A percentile compares a stretch with the other conserved stretches of the same genome.
Conservation (phyloP, 2,888 invertebrate species). For the Drosophila paracracens region DNA sequence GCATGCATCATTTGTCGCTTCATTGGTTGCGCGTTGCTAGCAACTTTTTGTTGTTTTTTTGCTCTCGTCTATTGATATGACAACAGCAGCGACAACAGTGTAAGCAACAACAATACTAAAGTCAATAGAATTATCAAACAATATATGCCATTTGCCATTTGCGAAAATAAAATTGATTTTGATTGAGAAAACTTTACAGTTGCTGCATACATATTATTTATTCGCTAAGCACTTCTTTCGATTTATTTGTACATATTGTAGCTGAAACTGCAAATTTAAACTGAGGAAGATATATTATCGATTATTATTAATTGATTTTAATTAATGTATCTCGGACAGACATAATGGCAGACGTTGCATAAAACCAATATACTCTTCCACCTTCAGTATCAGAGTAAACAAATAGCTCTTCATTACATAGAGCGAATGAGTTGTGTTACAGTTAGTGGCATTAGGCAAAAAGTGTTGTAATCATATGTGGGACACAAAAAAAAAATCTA, state of each 20-base stretch:
- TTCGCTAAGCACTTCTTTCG: constrained; percentile 29
- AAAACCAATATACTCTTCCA: not conserved
- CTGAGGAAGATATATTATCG: not conserved
- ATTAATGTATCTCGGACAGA: not conserved
- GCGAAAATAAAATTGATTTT: constrained; percentile 59
- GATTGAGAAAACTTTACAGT: constrained; percentile 52
- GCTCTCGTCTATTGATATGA: constrained; percentile 55
- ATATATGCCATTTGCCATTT: constrained; percentile 43
- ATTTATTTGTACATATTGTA: constrained; percentile 2
- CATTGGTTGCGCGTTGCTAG: constrained; percentile 46
- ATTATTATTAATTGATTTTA: not conserved
- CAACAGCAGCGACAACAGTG: constrained; percentile 37
- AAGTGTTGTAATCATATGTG: constrained; percentile 1
- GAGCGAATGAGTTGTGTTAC: constrained; percentile 56
- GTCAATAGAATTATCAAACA: constrained; percentile 46
- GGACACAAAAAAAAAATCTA: constrained; percentile 9
- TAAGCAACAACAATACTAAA: constrained; percentile 24
- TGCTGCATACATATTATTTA: constrained; percentile 29
- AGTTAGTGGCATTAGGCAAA: not conserved
- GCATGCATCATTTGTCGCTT: constrained; percentile 58
- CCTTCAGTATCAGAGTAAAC: not conserved
- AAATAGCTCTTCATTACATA: constrained; percentile 38
- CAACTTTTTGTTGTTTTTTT: constrained; percentile 39
- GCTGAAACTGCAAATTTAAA: constrained; percentile 7
- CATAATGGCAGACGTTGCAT: not conserved